phyloP scores from a whole-genome alignment of 1,140 invertebrate genomes.

The Dreissena rostriformis region DNA sequence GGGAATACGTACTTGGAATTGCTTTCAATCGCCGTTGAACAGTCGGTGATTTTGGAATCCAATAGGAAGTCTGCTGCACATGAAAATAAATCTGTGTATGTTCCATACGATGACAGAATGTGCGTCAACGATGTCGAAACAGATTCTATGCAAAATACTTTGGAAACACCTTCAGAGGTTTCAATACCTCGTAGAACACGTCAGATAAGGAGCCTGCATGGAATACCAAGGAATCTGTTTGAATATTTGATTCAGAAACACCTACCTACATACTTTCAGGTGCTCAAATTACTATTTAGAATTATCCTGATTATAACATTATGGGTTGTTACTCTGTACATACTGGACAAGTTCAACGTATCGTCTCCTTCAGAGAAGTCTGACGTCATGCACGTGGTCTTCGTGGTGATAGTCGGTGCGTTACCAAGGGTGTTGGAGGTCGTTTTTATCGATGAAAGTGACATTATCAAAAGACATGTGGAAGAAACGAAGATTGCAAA shows the following conservation, averaged over 20 bases:
- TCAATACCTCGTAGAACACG: background rate
- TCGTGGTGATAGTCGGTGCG: constrained; percentile 14
- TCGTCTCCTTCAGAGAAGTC: background rate
- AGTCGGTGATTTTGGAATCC: background rate
- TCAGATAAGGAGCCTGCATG: background rate
- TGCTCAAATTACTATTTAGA: constrained; percentile 20
- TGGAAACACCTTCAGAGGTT: background rate
- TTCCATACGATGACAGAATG: background rate
- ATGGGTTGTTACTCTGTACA: background rate
- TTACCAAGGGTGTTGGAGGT: constrained; percentile 19
- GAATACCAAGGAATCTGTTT: constrained; percentile 27
- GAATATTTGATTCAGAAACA: constrained; percentile 13
- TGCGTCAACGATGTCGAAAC: background rate
- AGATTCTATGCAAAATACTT: background rate
- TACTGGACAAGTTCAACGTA: background rate
- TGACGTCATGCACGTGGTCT: constrained; percentile 29
- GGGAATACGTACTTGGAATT: constrained; percentile 26
- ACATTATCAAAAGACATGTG: background rate
- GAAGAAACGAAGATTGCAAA: constrained; percentile 2
- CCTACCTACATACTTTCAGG: constrained; percentile 15
- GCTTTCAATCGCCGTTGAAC: constrained; percentile 22
- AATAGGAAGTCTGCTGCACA: background rate
- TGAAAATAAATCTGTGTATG: constrained; percentile 10
- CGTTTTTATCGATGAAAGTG: background rate
- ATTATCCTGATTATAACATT: constrained; percentile 5